Percentiles rank a stretch among this genome's conserved stretches.
Evolutionary conservation across 2,113 vertebrate species (phyloP).

Genomic region (Heterotis niloticus): DNA sequence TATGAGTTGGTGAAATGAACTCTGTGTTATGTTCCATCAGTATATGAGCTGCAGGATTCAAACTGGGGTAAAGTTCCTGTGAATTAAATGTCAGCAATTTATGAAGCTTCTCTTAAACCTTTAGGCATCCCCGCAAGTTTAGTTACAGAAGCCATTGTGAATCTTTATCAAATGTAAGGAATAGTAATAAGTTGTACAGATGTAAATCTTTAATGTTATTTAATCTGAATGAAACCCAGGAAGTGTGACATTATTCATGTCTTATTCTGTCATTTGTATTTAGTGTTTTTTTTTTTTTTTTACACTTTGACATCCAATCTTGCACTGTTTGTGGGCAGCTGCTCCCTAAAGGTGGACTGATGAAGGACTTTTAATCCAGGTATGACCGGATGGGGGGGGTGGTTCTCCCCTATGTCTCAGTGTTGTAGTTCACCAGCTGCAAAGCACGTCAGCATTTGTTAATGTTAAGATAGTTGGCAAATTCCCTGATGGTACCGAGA

Average conservation of each 20-base stretch:
- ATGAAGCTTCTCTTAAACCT: not conserved
- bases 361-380: not conserved
- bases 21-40: not conserved
- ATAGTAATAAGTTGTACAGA: conserved; percentile 7
- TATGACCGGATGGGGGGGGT: no score
- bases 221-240: not conserved
- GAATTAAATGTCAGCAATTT: conserved; percentile 1
- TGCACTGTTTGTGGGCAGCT: not conserved
- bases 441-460: not conserved
- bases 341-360: not conserved
- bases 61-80: not conserved
- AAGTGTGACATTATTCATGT: not conserved
- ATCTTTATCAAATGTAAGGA: not conserved
- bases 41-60: not conserved
- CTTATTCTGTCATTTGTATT: not conserved
- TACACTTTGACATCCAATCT: not conserved
- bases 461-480: not conserved
- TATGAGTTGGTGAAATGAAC: not conserved
- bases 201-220: not conserved
- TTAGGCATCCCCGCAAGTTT: not conserved
- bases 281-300: not conserved
- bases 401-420: no score
- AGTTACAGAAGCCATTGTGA: not conserved
- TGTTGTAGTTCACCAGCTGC: not conserved
- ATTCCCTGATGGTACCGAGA: not conserved